Base-by-base conservation (phyloP, 1,140 invertebrate genomes). In the Dysdera silvatica region DNA sequence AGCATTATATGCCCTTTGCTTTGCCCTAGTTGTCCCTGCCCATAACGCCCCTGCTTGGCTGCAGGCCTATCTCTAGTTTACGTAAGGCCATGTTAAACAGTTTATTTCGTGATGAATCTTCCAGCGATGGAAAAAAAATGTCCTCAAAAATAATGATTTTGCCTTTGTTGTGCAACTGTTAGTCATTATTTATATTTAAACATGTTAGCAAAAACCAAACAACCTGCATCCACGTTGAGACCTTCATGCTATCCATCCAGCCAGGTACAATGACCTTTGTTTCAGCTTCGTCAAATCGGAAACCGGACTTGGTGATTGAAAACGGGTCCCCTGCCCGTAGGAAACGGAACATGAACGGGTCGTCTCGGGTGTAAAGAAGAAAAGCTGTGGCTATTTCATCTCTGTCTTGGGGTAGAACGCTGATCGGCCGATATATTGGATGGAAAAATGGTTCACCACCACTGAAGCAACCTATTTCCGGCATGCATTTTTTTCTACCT, bases 201-300 rank as follows among this genome's bases (percentile, higher is more conserved):
- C n/a, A n/a, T n/a, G n/a, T n/a, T n/a, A n/a, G n/a, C n/a, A n/a
- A n/a, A n/a, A n/a, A n/a, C n/a, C n/a, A n/a, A n/a, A n/a, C n/a
- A n/a, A 48, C 58, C 29, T 51, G 52, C 58, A 66, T 66, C 59
- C 65, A 66, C 14, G n/a, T 62, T 10, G 47, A 52, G 3, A 63
- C 40, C 31, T 54, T 54, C n/a, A 66, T 28, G 40, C 41, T 66
- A 33, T 66, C 65, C n/a, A 57, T 41, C 37, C 49, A 66, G 18
- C 65, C 65, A 23, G 51, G 65, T 7, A 66, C 33, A 20, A 66
- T 48, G 16, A 66, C 5, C 26, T 66, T 61, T 14, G 59, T 61
- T n/a, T 61, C 59, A 28, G 59, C 54, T 20, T 61, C 59, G 18
- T 53, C 14, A n/a, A n/a, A n/a, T 8, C 52, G 35, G 29, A 61